Conservation (phyloP, 2,888 invertebrate genomes). For the Bruchidius siliquastri region DNA sequence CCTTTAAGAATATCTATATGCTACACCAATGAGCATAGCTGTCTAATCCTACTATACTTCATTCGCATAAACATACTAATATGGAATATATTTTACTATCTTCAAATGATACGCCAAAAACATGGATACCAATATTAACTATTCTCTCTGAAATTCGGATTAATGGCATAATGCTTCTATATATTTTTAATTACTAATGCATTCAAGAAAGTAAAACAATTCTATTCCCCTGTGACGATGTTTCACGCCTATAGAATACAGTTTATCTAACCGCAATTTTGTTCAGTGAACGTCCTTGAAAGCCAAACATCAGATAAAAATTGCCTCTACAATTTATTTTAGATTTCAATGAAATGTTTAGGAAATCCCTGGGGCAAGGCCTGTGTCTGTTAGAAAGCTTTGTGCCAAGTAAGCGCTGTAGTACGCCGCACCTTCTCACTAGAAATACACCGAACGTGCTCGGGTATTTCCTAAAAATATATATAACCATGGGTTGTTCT, state of each 20-base stretch:
- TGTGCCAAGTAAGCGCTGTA: neutral
- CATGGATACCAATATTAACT: no score
- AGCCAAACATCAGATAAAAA: neutral
- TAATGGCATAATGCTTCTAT: no score
- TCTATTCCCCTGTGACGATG: no score
- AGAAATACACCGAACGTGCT: neutral
- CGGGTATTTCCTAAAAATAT: neutral
- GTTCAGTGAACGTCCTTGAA: neutral
- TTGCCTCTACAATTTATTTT: neutral
- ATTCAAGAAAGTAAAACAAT: no score
- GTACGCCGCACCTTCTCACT: neutral
- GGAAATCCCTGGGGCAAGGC: conserved; percentile 13
- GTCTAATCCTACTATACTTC: no score
- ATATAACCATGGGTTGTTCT: neutral
- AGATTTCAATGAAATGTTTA: conserved; percentile 1
- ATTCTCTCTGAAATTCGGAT: no score
- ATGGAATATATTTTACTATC: no score
- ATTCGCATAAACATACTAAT: no score
- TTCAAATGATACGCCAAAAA: no score
- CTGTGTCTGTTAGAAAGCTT: conserved; percentile 9
- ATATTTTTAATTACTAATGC: no score
- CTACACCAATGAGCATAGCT: no score
- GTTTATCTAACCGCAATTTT: neutral
- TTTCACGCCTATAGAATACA: neutral
- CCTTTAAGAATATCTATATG: no score